Base-by-base conservation (phyloP, 2,797 vertebrate genomes). In the Zonotrichia albicollis region DNA sequence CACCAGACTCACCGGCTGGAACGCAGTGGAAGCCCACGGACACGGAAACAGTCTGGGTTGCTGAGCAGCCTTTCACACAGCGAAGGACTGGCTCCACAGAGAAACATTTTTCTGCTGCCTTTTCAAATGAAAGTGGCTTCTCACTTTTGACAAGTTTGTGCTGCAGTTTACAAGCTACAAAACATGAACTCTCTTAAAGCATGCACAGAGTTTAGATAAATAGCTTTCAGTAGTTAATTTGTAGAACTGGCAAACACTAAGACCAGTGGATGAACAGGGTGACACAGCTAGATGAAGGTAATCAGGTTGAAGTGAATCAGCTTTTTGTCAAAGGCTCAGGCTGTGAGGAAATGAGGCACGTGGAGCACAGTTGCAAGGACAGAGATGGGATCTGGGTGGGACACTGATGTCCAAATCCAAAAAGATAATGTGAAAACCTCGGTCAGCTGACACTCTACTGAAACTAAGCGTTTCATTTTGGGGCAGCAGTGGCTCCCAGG, bases 121-220 rank as follows among this genome's bases (percentile, higher is more conserved):
- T 92, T 74, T 93, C 91, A 84, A 89, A 95, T 6, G 46, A 58
- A n/a, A 73, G 11, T 4, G 85, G 11, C 48, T 83, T 95, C 65
- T 96, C 96, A 9, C 75, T 90, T 78, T 74, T 84, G 77, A 97
- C 91, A 27, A 88, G 23, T 64, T 23, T 73, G 32, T 26, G 81
- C 46, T 96, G 83, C 45, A 97, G 91, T 29, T 96, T 97, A 5
- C 95, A 97, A 43, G 53, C 96, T 97, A 6, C 72, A 89, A 96
- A 79, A 92, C 27, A 61, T 1, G 5, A 78, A 16, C 45, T 53
- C 19, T 72, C 34, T 84, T 94, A 84, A 81, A 84, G 45, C n/a
- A 18, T 11, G 34, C 48, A 12, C 38, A 18, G 29, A 68, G 32
- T 77, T 77, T 67, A 30, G 27, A n/a, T 32, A 30, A 71, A 19